Evolutionary conservation across 2,888 invertebrate genomes (phyloP).

Genomic region (Anthrax anthrax): DNA sequence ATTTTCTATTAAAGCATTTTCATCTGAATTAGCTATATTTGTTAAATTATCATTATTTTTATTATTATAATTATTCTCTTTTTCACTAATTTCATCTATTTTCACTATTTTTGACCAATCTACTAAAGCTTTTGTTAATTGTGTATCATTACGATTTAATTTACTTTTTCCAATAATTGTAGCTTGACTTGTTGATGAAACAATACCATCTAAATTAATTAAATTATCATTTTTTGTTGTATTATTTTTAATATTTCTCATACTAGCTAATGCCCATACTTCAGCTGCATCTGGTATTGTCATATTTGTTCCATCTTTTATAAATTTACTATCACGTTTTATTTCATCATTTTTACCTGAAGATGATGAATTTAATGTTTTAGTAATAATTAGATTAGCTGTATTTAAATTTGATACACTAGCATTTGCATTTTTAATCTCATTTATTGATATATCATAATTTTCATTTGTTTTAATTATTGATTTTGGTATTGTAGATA

Average conservation of each 20-base stretch:
- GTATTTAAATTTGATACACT: background rate
- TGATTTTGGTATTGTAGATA: background rate
- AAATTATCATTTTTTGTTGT: slow-evolving; percentile 10
- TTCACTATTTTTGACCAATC: slow-evolving; percentile 11
- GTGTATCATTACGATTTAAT: slow-evolving; percentile 3
- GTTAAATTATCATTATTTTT: slow-evolving; percentile 7
- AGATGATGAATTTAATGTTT: background rate
- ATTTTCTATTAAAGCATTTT: slow-evolving; percentile 11
- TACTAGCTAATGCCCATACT: slow-evolving; percentile 26
- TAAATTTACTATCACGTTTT: slow-evolving; percentile 1
- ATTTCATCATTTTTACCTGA: too few relatives aligned
- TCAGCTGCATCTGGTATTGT: slow-evolving; percentile 25
- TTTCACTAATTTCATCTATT: slow-evolving; percentile 9
- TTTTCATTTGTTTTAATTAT: slow-evolving; percentile 1
- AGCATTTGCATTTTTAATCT: slow-evolving; percentile 7
- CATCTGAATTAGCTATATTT: slow-evolving; percentile 11
- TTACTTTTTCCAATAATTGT: slow-evolving; percentile 5
- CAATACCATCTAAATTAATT: slow-evolving; percentile 6
- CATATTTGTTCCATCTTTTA: slow-evolving; percentile 13
- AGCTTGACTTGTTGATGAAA: slow-evolving; percentile 8
- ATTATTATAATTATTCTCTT: background rate
- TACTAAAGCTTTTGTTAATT: slow-evolving; percentile 5
- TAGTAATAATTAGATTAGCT: background rate
- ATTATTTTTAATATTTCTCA: slow-evolving; percentile 20
- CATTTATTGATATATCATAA: slow-evolving; percentile 10